A percentile compares a stretch with the other conserved stretches of the same genome.
Evolutionary conservation across 2,888 invertebrate genomes (phyloP).

Genomic region (Gastrophysa polygoni): DNA sequence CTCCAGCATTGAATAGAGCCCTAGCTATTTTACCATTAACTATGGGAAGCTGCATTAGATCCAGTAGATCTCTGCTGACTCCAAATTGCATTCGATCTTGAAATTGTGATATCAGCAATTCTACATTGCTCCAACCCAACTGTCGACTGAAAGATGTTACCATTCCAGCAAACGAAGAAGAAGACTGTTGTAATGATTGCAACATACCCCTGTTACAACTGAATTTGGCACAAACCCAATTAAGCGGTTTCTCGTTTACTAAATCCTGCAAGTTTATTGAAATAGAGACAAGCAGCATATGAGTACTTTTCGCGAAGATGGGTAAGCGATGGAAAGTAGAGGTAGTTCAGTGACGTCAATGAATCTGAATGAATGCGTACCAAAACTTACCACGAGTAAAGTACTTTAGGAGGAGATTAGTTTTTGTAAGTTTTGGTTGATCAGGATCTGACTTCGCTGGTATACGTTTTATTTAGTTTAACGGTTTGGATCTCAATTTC

Average conservation of each 20-base stretch:
- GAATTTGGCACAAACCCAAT: constrained; percentile 82
- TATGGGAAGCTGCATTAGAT: constrained; percentile 83
- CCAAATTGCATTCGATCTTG: constrained; percentile 95
- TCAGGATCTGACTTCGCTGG: no score
- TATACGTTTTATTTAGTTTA: no score
- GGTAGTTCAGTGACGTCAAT: no score
- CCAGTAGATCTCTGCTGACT: constrained; percentile 87
- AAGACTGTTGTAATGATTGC: constrained; percentile 92
- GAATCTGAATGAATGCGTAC: no score
- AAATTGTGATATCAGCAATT: constrained; percentile 89
- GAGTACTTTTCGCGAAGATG: no score
- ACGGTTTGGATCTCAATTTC: no score
- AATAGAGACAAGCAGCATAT: no score
- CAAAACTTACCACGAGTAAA: no score
- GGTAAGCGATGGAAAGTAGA: no score
- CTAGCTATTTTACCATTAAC: constrained; percentile 86
- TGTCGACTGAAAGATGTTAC: constrained; percentile 94
- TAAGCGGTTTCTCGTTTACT: constrained; percentile 86
- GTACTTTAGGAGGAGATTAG: no score
- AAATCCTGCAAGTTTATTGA: constrained; percentile 71
- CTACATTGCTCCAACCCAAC: constrained; percentile 90
- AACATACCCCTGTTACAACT: constrained; percentile 87
- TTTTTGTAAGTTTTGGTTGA: no score
- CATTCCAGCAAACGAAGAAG: constrained; percentile 97
- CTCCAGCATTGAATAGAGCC: constrained; percentile 79